phyloP scores from a whole-genome alignment of 2,797 vertebrate species.

The Acridotheres tristis region DNA sequence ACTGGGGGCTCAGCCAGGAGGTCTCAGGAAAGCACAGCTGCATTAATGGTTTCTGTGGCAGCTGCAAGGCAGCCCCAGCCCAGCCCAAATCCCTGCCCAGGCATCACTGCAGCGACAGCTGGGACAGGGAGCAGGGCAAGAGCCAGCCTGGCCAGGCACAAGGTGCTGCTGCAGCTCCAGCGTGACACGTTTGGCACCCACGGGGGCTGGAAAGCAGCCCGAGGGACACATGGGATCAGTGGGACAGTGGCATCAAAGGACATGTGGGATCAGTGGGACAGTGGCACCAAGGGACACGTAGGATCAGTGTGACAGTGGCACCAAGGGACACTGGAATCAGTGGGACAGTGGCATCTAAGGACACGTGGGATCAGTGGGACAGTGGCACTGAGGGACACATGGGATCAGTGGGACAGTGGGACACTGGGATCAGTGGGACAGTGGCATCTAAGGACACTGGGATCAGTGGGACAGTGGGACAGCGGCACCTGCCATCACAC shows the following conservation, averaged over 20 bases:
- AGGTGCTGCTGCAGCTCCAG: background rate
- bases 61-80: background rate
- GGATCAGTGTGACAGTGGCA: no score
- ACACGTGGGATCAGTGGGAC: no score
- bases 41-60: background rate
- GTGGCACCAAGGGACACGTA: no score
- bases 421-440: no score
- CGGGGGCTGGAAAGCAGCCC: background rate
- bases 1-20: rapidly evolving
- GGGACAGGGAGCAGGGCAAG: background rate
- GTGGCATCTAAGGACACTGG: no score
- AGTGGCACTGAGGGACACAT: no score
- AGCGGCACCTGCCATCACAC: rapidly evolving
- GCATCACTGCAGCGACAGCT: rapidly evolving
- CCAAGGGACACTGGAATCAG: no score
- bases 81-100: background rate
- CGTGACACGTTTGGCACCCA: rapidly evolving
- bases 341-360: no score
- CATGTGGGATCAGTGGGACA: no score
- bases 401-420: no score
- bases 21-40: background rate
- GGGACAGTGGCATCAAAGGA: no score
- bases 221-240: rapidly evolving
- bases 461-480: background rate
- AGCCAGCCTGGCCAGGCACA: background rate